A percentile compares a stretch with the other conserved stretches of the same genome.
These are phyloP conservation scores for Tetramorium bicarinatum DNA, from an alignment of 2,888 invertebrate species.

Conservation along the genomic window DNA sequence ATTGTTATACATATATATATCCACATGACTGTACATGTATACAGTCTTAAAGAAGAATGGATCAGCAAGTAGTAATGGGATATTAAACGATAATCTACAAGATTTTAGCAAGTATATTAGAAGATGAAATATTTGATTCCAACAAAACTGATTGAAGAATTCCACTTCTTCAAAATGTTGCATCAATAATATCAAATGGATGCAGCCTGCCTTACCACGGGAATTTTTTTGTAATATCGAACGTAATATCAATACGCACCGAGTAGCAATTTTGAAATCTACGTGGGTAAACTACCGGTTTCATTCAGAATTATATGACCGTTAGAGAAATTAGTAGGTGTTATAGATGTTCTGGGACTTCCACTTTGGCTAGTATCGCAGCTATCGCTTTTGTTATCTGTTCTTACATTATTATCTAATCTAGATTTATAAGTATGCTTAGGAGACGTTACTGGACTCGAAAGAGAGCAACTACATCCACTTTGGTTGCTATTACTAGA, in stretches of 20 bases:
- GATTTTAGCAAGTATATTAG: slow-evolving; percentile 54
- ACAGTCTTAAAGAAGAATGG: slow-evolving; percentile 67
- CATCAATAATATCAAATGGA: slow-evolving; percentile 50
- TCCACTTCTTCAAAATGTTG: slow-evolving; percentile 53
- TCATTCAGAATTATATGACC: slow-evolving; percentile 75
- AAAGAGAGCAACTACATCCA: slow-evolving; percentile 76
- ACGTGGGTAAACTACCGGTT: slow-evolving; percentile 78
- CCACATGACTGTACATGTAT: slow-evolving; percentile 48
- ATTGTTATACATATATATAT: slow-evolving; percentile 69
- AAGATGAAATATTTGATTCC: slow-evolving; percentile 48
- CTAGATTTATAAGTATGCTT: slow-evolving; percentile 68
- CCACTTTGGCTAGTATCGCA: slow-evolving; percentile 74
- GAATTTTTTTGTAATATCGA: slow-evolving; percentile 57
- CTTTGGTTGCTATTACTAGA: slow-evolving; percentile 76
- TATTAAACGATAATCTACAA: slow-evolving; percentile 57
- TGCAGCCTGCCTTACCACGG: slow-evolving; percentile 54
- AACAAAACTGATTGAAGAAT: slow-evolving; percentile 52
- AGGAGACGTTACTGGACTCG: slow-evolving; percentile 74
- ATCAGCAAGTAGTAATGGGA: slow-evolving; percentile 49
- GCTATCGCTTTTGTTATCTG: slow-evolving; percentile 87
- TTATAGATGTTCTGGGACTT: slow-evolving; percentile 61
- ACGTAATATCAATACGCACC: slow-evolving; percentile 57
- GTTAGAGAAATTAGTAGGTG: slow-evolving; percentile 69
- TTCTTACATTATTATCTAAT: slow-evolving; percentile 75
- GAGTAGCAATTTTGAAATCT: slow-evolving; percentile 63